Base-by-base conservation (phyloP, 2,113 vertebrate genomes). In the Stomatorhinus ivindoensis region DNA sequence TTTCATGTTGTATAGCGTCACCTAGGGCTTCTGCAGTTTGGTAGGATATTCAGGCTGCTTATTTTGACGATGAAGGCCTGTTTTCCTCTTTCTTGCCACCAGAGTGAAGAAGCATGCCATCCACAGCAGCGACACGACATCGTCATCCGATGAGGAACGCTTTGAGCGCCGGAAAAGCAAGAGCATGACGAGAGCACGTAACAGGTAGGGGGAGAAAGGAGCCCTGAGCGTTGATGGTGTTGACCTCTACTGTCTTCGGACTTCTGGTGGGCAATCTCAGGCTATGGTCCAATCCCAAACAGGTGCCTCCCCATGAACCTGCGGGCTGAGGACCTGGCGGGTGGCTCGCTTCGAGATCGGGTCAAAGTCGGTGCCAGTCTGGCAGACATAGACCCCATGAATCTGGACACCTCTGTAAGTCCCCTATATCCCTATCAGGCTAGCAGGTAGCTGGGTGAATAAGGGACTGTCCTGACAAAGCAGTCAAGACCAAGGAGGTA, bases 61-160 rank as follows among this genome's bases (percentile, higher is more conserved):
- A 83, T 39, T 44, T 82, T 80, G 35, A 80, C 8, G 31, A 35
- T 47, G 80, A n/a, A 84, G n/a, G 24, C 82, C 19, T 47, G 44
- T 24, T 84, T 6, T 84, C 3, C 17, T 84, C 42, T 84, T 84
- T 44, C 24, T 47, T 21, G n/a, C 44, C 35, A 53, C 88, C 86
- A 99, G 98, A 95, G 97, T 99, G 94, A 99, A 99, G 96, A 99
- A 99, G 92, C 98, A 99, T 51, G 98, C 98, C 90, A 99, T 99
- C 94, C 98, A 99, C 93, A 99, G 98, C 94, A 99, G 98, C 27
- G 98, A 99, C 92, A 99, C 98, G 89, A 99, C 98, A 48, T 97
- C 96, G 0, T 99, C 98, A 65, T 99, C 98, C 90, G 98, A 99
- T 89, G 98, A 99, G 93, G 98, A 99, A 92, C 97, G 98, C 4